Base-by-base conservation (phyloP, 2,113 vertebrate species). In the Mesitornis unicolor region DNA sequence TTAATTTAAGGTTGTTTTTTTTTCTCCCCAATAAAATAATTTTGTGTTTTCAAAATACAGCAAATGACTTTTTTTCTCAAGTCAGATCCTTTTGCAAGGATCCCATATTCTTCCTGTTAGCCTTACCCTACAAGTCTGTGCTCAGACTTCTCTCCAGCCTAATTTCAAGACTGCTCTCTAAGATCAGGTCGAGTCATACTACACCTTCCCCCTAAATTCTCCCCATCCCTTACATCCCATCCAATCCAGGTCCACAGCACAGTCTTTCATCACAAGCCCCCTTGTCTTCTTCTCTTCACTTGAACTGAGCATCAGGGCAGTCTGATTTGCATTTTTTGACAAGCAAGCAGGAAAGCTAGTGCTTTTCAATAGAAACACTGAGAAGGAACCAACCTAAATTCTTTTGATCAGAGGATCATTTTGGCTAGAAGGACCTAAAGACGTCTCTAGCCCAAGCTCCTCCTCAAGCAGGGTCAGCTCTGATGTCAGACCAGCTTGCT, bases 1-100 rank as follows among this genome's bases (percentile, higher is more conserved):
- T 78, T 94, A 85, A 91, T 78, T 84, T 87, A 87, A 85, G 36
- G 40, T 76, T 65, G 31, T 20, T 15, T 91, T 95, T 86, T 71
- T 33, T 74, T 89, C 35, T 74, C 25, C 29, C 29, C 7, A 77
- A 3, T 59, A 84, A 57, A 89, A 84, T 9, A 45, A 53, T 73
- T 73, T n/a, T 1, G 2, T 61, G 40, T 74, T 87, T 85, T 76
- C 45, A 91, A 91, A 85, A 83, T 35, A 19, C 15, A 79, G 57
- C 6, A 88, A 90, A 70, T 33, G 7, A 2, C 5, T 61, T 80
- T 65, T 91, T 48, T 43, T 86, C 83, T 36, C 56, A 43, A 42
- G 22, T 35, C 54, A 70, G n/a, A 84, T 10, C 8, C 7, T 63
- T 87, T 64, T 82, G 26, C 18, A 7, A 84, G 38, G 31, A 54